These are phyloP conservation scores for Lucinisca nassula DNA, from an alignment of 2,888 invertebrate genomes.

Conservation along the genomic window DNA sequence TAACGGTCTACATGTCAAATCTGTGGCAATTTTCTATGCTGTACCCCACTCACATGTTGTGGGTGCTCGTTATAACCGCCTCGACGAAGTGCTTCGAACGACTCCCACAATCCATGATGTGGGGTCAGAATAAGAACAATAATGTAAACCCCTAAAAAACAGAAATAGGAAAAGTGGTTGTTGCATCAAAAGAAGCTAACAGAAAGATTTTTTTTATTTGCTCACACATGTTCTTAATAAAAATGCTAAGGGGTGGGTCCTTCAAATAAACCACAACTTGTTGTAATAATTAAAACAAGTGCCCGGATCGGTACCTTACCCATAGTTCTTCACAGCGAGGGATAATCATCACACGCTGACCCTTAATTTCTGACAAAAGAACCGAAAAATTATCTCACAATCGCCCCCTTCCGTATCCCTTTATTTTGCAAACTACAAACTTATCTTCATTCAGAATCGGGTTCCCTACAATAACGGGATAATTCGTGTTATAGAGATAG, in stretches of 20 bases:
- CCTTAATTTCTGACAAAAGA: neutral
- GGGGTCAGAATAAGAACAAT: no score
- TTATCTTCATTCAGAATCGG: neutral
- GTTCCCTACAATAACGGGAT: neutral
- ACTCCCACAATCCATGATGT: no score
- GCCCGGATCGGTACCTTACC: neutral
- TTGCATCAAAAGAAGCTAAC: no score
- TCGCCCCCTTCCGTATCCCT: neutral
- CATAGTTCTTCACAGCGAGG: neutral
- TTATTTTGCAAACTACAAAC: neutral
- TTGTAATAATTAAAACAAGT: slow-evolving; percentile 2
- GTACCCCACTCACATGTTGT: no score
- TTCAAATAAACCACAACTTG: neutral
- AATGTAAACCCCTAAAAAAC: no score
- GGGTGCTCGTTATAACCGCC: no score
- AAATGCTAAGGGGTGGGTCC: neutral
- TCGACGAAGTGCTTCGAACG: no score
- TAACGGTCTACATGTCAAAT: no score
- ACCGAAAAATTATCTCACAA: slow-evolving; percentile 1
- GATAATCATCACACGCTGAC: neutral
- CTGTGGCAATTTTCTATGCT: no score
- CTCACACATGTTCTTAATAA: neutral
- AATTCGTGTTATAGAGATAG: slow-evolving; percentile 31
- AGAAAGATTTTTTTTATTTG: no score
- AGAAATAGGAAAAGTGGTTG: no score